phyloP scores from a whole-genome alignment of 2,113 vertebrate species.

The Pimephales promelas region DNA sequence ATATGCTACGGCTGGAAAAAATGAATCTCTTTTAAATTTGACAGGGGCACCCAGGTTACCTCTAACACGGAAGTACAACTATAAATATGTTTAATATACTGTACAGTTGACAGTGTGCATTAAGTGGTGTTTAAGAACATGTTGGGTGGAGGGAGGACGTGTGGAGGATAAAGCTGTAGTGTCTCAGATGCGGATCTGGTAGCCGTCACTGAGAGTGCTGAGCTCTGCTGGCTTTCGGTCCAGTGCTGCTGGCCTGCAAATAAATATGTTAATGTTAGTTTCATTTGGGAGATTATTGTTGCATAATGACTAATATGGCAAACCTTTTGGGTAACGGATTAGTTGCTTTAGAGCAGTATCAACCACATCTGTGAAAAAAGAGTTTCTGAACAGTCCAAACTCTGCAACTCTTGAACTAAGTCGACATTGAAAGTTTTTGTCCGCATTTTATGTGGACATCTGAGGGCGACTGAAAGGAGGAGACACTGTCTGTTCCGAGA shows the following conservation, averaged over 20 bases:
- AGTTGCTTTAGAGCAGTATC: not conserved
- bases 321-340: not conserved
- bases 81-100: slow-evolving; percentile 28
- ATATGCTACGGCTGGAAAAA: not conserved
- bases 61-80: not conserved
- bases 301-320: not conserved
- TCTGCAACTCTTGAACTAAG: too few relatives aligned
- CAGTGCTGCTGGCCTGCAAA: slow-evolving; percentile 81
- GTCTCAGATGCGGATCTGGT: slow-evolving; percentile 92
- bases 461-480: not conserved
- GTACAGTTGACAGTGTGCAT: slow-evolving; percentile 17
- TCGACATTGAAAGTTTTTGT: not conserved
- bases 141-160: slow-evolving; percentile 56
- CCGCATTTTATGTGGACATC: not conserved
- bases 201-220: slow-evolving; percentile 87
- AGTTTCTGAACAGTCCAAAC: not conserved
- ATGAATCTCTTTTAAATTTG: not conserved
- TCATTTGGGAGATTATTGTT: not conserved
- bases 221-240: slow-evolving; percentile 87
- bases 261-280: slow-evolving; percentile 31
- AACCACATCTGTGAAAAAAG: not conserved
- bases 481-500: not conserved
- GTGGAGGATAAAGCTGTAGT: slow-evolving; percentile 36
- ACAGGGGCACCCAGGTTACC: not conserved
- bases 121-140: slow-evolving; percentile 50